Evolutionary conservation across 2,797 vertebrate species (phyloP), one percentile per base, ranked within the genome.

Genomic region (Buphagus erythrorhynchus): DNA sequence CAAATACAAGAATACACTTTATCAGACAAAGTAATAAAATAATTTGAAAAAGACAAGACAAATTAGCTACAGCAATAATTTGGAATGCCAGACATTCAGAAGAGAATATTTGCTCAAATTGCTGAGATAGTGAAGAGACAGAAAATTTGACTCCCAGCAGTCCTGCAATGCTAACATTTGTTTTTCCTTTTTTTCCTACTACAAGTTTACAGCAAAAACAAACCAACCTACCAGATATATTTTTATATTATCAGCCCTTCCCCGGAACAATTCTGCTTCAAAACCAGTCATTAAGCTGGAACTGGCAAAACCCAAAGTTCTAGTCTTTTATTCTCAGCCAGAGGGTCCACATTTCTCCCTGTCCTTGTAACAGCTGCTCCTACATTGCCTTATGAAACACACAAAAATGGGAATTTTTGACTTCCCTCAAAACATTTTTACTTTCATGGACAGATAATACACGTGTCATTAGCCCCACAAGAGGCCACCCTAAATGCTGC

Each of bases 311-410:
- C 11, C 5, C 35, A 87, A 69, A 78, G 28, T 65, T 46, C 28
- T 43, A 75, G 19, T 20, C 46, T 45, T 40, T 13, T 16, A 35
- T 61, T 69, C 58, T 80, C 62, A 86, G 24, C 26, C 80, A 79
- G 28, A 68, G 9, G 17, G 7, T 49, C 58, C 24, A 58, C 24
- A 11, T 38, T 87, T 42, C 24, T 33, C 43, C 7, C 2, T 21
- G 31, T 48, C 65, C 74, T 51, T 14, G 9, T 29, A 69, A 17
- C 24, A 18, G 29, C 42, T 65, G 24, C 21, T 74, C 59, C 52
- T 66, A n/a, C 0, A 0, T 9, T 20, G 8, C 19, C 35, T 63
- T 40, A 11, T 5, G 2, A 80, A 35, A 78, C 18, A 85, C 61
- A 75, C 5, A 19, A 17, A 80, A 35, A 19, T 25, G 4, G 40